Conservation (phyloP, 1,140 invertebrate genomes). For the Calephelis virginiensis region DNA sequence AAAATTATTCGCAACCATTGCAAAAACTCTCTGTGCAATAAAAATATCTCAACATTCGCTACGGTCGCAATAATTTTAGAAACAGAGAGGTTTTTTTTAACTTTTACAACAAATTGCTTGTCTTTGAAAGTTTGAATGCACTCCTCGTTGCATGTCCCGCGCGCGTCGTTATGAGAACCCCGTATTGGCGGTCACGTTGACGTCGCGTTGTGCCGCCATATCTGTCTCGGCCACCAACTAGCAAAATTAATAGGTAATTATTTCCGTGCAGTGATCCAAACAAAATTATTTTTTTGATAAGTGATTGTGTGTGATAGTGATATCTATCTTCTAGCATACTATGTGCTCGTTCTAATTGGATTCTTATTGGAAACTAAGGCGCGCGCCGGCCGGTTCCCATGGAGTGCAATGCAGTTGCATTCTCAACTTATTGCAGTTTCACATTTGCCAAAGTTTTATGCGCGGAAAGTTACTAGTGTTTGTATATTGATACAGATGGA, state of each 20-base stretch:
- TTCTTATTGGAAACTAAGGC: slow-evolving; percentile 71
- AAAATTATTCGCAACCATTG: slow-evolving; percentile 78
- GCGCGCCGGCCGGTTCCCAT: slow-evolving; percentile 79
- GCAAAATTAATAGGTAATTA: slow-evolving; percentile 79
- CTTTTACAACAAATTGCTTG: slow-evolving; percentile 61
- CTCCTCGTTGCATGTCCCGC: slow-evolving; percentile 82
- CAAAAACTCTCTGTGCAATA: slow-evolving; percentile 77
- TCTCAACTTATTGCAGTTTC: slow-evolving; percentile 78
- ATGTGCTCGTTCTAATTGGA: slow-evolving; percentile 67
- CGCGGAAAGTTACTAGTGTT: slow-evolving; percentile 75
- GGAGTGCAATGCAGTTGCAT: slow-evolving; percentile 78
- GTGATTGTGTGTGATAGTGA: slow-evolving; percentile 68
- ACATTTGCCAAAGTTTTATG: slow-evolving; percentile 73
- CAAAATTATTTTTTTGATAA: slow-evolving; percentile 48
- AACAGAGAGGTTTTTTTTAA: slow-evolving; percentile 65
- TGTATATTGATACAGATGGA: slow-evolving; percentile 55
- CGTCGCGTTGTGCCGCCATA: slow-evolving; percentile 81
- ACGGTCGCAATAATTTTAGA: slow-evolving; percentile 61
- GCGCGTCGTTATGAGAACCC: slow-evolving; percentile 88
- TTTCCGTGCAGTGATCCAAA: slow-evolving; percentile 68
- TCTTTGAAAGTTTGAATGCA: slow-evolving; percentile 77
- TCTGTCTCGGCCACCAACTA: slow-evolving; percentile 85
- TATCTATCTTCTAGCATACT: slow-evolving; percentile 47
- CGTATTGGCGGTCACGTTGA: slow-evolving; percentile 87
- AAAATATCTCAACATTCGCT: slow-evolving; percentile 62